A percentile compares a stretch with the other conserved stretches of the same genome.
Conservation (phyloP, 2,888 invertebrate species). For the Sclerodermus sp. region DNA sequence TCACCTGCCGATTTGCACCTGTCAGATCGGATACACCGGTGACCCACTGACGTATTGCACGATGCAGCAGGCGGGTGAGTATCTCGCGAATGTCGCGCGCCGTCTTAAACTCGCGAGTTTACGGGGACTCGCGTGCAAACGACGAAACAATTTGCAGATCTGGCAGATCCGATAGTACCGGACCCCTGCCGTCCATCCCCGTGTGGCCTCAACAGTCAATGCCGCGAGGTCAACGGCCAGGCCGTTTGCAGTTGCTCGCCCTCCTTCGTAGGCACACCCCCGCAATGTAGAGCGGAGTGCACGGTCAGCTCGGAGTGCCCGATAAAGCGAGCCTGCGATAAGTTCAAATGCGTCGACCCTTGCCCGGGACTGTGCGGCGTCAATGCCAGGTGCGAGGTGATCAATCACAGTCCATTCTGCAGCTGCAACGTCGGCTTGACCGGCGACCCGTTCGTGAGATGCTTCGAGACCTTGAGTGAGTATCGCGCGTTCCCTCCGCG, state of each 20-base stretch:
- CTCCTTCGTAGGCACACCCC: conserved; percentile 65
- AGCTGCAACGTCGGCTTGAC: conserved; percentile 58
- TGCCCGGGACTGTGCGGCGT: conserved; percentile 66
- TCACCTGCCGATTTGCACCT: conserved; percentile 76
- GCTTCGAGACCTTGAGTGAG: conserved; percentile 34
- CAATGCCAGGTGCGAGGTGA: conserved; percentile 61
- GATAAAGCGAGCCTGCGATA: conserved; percentile 71
- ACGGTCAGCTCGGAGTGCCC: conserved; percentile 69
- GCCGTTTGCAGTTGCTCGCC: conserved; percentile 68
- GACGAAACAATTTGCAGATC: conserved; percentile 6
- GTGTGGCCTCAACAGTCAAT: conserved; percentile 78
- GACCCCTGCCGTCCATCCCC: conserved; percentile 66
- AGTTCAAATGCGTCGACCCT: conserved; percentile 69
- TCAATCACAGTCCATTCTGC: conserved; percentile 61
- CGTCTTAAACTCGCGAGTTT: too few species aligned
- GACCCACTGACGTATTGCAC: conserved; percentile 74
- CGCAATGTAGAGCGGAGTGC: conserved; percentile 71
- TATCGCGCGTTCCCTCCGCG: too few species aligned
- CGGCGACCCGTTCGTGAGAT: conserved; percentile 60
- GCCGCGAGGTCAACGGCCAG: conserved; percentile 64
- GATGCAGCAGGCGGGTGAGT: too few species aligned
- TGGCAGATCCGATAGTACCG: conserved; percentile 47
- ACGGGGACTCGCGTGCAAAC: too few species aligned
- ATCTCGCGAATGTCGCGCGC: too few species aligned
- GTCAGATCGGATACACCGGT: conserved; percentile 68